These are phyloP conservation scores for Ganaspis brasiliensis DNA, from an alignment of 2,888 invertebrate species.

Conservation along the genomic window DNA sequence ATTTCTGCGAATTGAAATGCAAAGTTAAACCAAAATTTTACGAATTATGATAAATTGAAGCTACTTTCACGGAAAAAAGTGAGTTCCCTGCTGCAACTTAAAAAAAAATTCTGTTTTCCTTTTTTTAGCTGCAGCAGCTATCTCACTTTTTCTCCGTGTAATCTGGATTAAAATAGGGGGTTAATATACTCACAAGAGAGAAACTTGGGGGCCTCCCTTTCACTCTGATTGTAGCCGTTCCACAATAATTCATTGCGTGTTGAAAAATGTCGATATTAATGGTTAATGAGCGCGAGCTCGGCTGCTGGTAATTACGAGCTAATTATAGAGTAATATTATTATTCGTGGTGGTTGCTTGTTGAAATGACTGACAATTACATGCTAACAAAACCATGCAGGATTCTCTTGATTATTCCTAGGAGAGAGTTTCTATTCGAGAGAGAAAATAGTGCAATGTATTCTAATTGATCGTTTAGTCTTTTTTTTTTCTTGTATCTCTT, in stretches of 20 bases:
- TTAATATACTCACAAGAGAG: background rate
- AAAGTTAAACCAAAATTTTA: too few relatives aligned
- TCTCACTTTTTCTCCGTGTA: too few relatives aligned
- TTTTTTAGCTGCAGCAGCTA: too few relatives aligned
- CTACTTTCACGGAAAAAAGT: too few relatives aligned
- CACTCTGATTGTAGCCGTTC: slow-evolving; percentile 22
- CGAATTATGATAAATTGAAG: too few relatives aligned
- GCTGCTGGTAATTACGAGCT: slow-evolving; percentile 24
- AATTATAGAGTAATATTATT: slow-evolving; percentile 36
- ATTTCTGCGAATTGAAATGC: too few relatives aligned
- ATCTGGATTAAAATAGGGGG: background rate
- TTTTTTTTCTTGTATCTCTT: background rate
- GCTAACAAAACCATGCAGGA: slow-evolving; percentile 3
- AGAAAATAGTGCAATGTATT: background rate
- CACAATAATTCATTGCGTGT: slow-evolving; percentile 33
- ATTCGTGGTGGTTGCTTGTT: slow-evolving; percentile 14
- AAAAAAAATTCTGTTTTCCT: too few relatives aligned
- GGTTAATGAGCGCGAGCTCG: slow-evolving; percentile 17
- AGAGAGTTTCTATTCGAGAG: background rate
- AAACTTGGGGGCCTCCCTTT: background rate
- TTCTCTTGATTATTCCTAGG: slow-evolving; percentile 10
- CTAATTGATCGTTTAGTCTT: slow-evolving; percentile 12
- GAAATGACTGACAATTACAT: slow-evolving; percentile 25
- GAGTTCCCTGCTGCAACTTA: too few relatives aligned
- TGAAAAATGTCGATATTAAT: slow-evolving; percentile 28